Percentiles rank a stretch among this genome's conserved stretches.
Conservation (phyloP, 2,888 invertebrate genomes). For the Eudemis profundana region DNA sequence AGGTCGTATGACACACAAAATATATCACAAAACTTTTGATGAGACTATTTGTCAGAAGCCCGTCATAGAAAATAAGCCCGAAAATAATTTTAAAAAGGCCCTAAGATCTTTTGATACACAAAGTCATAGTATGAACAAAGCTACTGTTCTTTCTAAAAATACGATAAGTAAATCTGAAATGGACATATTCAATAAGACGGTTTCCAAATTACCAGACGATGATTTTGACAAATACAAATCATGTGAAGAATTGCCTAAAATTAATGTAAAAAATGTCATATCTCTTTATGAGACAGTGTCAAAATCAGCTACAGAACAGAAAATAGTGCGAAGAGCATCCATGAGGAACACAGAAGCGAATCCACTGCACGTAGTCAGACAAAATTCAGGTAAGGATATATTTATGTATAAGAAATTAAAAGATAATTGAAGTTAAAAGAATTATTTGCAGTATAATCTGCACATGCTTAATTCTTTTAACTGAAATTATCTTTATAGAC, state of each 20-base stretch:
- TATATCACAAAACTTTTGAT: conserved; percentile 61
- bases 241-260: conserved; percentile 76
- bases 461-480: no score
- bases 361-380: conserved; percentile 58
- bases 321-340: conserved; percentile 53
- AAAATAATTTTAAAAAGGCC: conserved; percentile 51
- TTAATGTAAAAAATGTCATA: conserved; percentile 76
- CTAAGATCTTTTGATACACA: conserved; percentile 53
- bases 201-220: conserved; percentile 56
- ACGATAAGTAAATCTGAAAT: conserved; percentile 80
- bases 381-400: conserved; percentile 64
- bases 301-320: conserved; percentile 59
- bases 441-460: no score
- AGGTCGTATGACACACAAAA: conserved; percentile 56
- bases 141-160: conserved; percentile 60
- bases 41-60: conserved; percentile 39
- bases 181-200: conserved; percentile 78
- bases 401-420: no score
- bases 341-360: conserved; percentile 59
- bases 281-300: conserved; percentile 76
- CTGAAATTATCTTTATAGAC: no score
- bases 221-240: conserved; percentile 76
- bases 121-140: conserved; percentile 45
- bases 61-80: conserved; percentile 46
- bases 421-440: no score